Evolutionary conservation across 2,888 invertebrate species (phyloP).

Genomic region (Rhorus exstirpatorius): DNA sequence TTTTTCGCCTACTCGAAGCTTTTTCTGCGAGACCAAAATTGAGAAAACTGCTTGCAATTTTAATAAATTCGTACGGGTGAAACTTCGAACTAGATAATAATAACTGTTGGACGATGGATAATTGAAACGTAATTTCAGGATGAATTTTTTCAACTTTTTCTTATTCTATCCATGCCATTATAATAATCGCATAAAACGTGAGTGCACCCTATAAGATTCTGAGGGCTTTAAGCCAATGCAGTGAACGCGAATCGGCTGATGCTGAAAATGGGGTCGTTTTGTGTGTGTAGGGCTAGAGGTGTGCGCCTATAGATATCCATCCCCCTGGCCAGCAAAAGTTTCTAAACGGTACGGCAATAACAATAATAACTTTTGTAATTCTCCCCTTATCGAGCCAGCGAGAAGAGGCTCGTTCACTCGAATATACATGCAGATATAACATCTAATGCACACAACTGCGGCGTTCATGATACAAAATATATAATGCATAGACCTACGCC

Average conservation of each 20-base stretch:
- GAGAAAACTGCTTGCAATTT: too few relatives aligned
- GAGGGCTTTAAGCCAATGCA: conserved; percentile 27
- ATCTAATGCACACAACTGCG: conserved; percentile 66
- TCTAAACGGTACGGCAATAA: conserved; percentile 85
- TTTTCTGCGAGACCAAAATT: too few relatives aligned
- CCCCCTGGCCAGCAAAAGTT: conserved; percentile 84
- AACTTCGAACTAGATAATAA: not conserved
- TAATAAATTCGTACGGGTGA: not conserved
- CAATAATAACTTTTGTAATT: conserved; percentile 86
- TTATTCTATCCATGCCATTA: not conserved
- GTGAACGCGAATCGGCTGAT: conserved; percentile 48
- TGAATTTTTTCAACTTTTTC: not conserved
- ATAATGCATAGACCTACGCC: conserved; percentile 41
- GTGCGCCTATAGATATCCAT: conserved; percentile 75
- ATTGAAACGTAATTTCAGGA: not conserved
- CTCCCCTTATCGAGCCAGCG: conserved; percentile 68
- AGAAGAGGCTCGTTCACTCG: conserved; percentile 11
- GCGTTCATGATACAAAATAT: conserved; percentile 60
- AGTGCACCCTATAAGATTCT: conserved; percentile 37
- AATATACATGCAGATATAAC: conserved; percentile 36
- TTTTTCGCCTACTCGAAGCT: too few relatives aligned
- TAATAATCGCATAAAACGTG: conserved; percentile 14
- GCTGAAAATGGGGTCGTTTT: conserved; percentile 55
- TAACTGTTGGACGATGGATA: not conserved
- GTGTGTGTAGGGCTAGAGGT: conserved; percentile 9